Base-by-base conservation (phyloP, 2,888 invertebrate species). In the Aleiodes leptofemur region DNA sequence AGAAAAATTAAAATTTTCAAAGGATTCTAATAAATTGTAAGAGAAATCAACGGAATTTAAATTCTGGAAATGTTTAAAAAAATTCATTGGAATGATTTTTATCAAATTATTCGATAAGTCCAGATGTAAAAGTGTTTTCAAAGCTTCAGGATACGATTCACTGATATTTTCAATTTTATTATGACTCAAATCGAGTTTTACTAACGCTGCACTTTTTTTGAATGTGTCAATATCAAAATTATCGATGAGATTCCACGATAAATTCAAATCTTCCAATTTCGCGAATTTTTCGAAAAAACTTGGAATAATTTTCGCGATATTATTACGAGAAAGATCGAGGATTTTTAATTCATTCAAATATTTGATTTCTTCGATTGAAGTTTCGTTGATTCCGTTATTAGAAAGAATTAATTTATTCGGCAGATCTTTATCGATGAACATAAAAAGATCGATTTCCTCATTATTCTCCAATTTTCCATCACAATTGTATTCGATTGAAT, bases 291-390 rank as follows among this genome's bases (percentile, higher is more conserved):
- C 89, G 57, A 92, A 92, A 79, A 90, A 90, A 68, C 90, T 78
- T 0, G 86, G 81, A 76, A 90, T 90, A 56, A 92, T 87, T 3
- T 88, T 88, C 8, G 88, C 78, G 4, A 93, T 82, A 68, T 89
- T 89, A 83, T 93, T 93, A 79, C 90, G 89, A 0, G 92, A 92
- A 0, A 92, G 81, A 82, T 93, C 92, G n/a, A 93, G 79, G 48
- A 89, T 90, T 85, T 90, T 90, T 9, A 92, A 81, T 0, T 79
- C 76, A 5, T 87, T 85, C 29, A 91, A 86, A 7, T 90, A 91
- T 0, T 90, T 90, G 79, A 92, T 90, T 0, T 91, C 84, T 78
- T 91, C 91, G 0, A 89, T 88, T 0, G 91, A 90, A 79, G 92
- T 84, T 50, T 88, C 87, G 0, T 85, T 83, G 4, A 92, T 87